These are phyloP conservation scores for Ophion slaviceki DNA, from an alignment of 2,888 invertebrate genomes.

Conservation along the genomic window DNA sequence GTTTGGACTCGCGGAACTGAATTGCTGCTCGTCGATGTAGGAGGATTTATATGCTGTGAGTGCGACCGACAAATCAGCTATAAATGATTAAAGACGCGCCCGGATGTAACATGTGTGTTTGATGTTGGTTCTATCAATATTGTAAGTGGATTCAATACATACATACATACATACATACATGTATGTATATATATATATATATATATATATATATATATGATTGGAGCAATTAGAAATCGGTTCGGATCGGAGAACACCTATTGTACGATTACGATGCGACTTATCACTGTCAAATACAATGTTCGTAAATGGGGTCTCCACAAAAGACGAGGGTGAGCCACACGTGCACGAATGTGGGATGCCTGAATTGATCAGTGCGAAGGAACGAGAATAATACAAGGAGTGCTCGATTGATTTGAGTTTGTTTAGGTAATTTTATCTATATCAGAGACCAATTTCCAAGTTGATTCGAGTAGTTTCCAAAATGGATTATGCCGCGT, in stretches of 20 bases:
- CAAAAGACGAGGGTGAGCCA: conserved; percentile 4
- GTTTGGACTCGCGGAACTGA: neutral
- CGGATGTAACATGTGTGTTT: neutral
- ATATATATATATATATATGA: no score
- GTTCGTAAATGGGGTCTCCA: neutral
- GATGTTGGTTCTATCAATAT: conserved; percentile 24
- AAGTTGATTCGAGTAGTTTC: conserved; percentile 38
- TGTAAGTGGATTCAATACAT: conserved; percentile 30
- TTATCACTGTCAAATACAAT: conserved; percentile 9
- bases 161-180: no score
- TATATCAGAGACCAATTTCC: conserved; percentile 9
- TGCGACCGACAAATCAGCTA: neutral
- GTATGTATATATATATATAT: no score
- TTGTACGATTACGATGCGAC: conserved; percentile 6
- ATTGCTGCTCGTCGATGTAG: no score
- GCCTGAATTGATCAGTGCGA: neutral
- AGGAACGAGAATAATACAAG: neutral
- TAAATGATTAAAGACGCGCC: neutral
- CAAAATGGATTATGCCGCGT: conserved; percentile 36
- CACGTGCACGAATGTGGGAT: neutral
- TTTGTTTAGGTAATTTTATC: conserved; percentile 62
- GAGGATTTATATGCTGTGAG: conserved; percentile 11
- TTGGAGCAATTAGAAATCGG: conserved; percentile 9
- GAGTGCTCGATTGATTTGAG: conserved; percentile 55
- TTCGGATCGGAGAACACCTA: neutral